Evolutionary conservation across 2,888 invertebrate genomes (phyloP).

Genomic region (Halocaridina rubra): DNA sequence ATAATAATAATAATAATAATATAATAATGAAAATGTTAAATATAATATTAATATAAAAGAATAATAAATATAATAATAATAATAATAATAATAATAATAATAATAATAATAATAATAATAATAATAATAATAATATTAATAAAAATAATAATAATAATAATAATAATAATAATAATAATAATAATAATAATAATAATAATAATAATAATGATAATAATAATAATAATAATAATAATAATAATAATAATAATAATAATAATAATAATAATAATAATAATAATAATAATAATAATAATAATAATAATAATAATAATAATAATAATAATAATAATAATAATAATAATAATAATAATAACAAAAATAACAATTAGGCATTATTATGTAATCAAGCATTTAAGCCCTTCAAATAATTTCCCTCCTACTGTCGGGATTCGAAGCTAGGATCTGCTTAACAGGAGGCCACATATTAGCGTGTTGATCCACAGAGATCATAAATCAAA

Average conservation of each 20-base stretch:
- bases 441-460: too few relatives aligned
- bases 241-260: background rate
- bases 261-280: slow-evolving; percentile 4
- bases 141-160: background rate
- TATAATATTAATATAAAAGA: background rate
- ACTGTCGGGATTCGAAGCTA: too few relatives aligned
- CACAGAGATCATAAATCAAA: too few relatives aligned
- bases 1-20: background rate
- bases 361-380: background rate
- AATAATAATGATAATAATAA: background rate
- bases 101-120: background rate
- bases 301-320: background rate
- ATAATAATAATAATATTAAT: background rate
- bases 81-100: background rate
- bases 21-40: too few relatives aligned
- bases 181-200: background rate
- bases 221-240: background rate
- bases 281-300: slow-evolving; percentile 6
- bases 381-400: too few relatives aligned
- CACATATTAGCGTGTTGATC: too few relatives aligned
- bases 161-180: background rate
- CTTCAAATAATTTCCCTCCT: too few relatives aligned
- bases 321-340: background rate
- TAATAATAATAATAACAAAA: background rate
- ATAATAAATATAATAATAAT: background rate